These are phyloP conservation scores for Ophraella communa DNA, from an alignment of 2,888 invertebrate genomes.

Conservation along the genomic window DNA sequence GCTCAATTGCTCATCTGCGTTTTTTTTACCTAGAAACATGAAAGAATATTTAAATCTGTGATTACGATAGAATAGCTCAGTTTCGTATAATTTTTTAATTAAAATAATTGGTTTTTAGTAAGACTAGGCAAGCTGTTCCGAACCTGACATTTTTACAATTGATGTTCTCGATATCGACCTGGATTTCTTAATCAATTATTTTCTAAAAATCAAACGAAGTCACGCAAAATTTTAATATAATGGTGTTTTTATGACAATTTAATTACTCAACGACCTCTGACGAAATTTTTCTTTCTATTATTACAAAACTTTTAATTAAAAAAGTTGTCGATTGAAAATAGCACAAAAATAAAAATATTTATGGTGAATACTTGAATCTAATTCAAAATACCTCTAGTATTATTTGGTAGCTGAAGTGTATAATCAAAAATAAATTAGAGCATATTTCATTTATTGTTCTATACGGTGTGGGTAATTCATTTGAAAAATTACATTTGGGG, in stretches of 20 bases:
- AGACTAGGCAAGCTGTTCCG: neutral
- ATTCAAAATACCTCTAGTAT: neutral
- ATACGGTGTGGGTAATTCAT: too few relatives aligned
- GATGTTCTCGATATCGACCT: neutral
- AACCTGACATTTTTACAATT: constrained; percentile 7
- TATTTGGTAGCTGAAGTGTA: neutral
- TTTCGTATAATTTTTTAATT: too few relatives aligned
- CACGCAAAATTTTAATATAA: constrained; percentile 18
- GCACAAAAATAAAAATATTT: neutral
- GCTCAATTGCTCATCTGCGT: too few relatives aligned
- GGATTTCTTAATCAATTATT: constrained; percentile 22
- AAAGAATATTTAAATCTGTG: too few relatives aligned
- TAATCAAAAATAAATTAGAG: neutral
- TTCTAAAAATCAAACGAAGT: constrained; percentile 10
- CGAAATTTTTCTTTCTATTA: neutral
- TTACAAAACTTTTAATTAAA: constrained; percentile 21
- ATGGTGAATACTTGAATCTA: neutral
- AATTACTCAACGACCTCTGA: constrained; percentile 10
- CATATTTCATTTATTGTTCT: too few relatives aligned
- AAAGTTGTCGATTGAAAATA: constrained; percentile 15
- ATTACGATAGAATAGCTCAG: too few relatives aligned
- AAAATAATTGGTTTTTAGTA: too few relatives aligned
- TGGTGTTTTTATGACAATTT: constrained; percentile 26
- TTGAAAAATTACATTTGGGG: too few relatives aligned
- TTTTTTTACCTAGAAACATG: too few relatives aligned